Evolutionary conservation across 1,140 invertebrate species (phyloP).

Genomic region (Euura saliciscinereae): DNA sequence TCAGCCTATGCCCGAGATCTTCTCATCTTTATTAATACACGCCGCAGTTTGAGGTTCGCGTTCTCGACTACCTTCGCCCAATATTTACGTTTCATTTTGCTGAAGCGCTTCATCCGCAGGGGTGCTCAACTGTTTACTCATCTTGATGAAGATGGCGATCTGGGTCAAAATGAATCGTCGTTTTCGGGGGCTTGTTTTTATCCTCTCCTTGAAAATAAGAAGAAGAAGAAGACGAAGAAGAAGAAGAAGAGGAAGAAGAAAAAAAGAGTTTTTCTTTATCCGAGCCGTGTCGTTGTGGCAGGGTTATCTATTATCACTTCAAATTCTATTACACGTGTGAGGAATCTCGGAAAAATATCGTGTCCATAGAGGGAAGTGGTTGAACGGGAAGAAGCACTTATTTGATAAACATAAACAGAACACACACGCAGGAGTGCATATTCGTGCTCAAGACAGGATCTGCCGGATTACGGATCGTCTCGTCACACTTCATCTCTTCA

Average conservation of each 20-base stretch:
- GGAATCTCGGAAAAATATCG: no score
- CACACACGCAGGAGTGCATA: neutral
- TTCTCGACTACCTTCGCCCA: neutral
- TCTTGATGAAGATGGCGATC: slow-evolving; percentile 2
- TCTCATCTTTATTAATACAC: slow-evolving; percentile 3
- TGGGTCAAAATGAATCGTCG: neutral
- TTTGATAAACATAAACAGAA: neutral
- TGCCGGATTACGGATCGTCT: neutral
- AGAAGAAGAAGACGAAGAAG: no score
- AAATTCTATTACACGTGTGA: no score
- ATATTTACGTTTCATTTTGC: slow-evolving; percentile 7
- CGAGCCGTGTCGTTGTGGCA: no score
- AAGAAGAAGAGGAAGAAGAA: no score
- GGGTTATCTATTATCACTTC: no score
- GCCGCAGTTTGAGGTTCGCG: neutral
- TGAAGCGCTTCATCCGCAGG: neutral
- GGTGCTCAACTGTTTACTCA: slow-evolving; percentile 7
- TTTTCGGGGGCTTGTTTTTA: neutral
- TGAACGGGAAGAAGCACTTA: neutral
- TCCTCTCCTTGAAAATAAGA: no score
- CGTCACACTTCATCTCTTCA: neutral
- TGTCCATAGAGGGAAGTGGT: neutral
- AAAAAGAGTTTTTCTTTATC: no score
- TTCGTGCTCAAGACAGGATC: neutral
- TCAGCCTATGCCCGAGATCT: neutral